These are phyloP conservation scores for Drosophila busckii DNA, from an alignment of 1,140 invertebrate species.

Conservation along the genomic window DNA sequence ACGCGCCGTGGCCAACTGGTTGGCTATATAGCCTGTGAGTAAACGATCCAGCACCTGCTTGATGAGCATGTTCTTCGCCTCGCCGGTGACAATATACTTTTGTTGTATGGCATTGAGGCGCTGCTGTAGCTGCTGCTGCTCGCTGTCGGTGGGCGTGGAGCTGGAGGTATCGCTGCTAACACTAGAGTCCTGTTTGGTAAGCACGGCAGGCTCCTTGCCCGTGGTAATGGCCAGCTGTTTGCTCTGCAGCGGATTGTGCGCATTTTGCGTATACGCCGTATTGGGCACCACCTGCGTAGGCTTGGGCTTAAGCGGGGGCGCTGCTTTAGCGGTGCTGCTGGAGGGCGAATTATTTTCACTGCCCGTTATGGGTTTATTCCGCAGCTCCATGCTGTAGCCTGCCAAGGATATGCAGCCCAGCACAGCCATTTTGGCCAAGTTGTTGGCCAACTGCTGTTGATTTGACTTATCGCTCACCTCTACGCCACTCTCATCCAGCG, in stretches of 20 bases:
- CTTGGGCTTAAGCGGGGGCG: slow-evolving; percentile 56
- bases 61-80: slow-evolving; percentile 65
- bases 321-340: slow-evolving; percentile 17
- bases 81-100: slow-evolving; percentile 64
- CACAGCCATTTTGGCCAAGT: slow-evolving; percentile 92
- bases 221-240: slow-evolving; percentile 66
- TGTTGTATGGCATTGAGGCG: slow-evolving; percentile 43
- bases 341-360: slow-evolving; percentile 54
- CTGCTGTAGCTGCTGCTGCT: slow-evolving; percentile 41
- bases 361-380: slow-evolving; percentile 46
- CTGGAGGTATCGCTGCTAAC: slow-evolving; percentile 55
- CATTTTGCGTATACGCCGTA: slow-evolving; percentile 74
- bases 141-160: slow-evolving; percentile 51
- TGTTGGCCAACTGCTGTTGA: slow-evolving; percentile 93
- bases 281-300: slow-evolving; percentile 20
- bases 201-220: slow-evolving; percentile 29
- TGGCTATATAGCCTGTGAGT: slow-evolving; percentile 93
- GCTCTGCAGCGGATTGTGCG: slow-evolving; percentile 71
- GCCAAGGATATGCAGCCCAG: slow-evolving; percentile 90
- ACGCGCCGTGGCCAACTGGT: slow-evolving; percentile 84
- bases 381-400: slow-evolving; percentile 81
- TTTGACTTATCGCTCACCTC: slow-evolving; percentile 91
- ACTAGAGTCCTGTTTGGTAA: slow-evolving; percentile 50
- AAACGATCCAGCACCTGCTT: slow-evolving; percentile 85
- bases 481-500: slow-evolving; percentile 97